phyloP scores from a whole-genome alignment of 2,888 invertebrate genomes.

The Autographa gamma region DNA sequence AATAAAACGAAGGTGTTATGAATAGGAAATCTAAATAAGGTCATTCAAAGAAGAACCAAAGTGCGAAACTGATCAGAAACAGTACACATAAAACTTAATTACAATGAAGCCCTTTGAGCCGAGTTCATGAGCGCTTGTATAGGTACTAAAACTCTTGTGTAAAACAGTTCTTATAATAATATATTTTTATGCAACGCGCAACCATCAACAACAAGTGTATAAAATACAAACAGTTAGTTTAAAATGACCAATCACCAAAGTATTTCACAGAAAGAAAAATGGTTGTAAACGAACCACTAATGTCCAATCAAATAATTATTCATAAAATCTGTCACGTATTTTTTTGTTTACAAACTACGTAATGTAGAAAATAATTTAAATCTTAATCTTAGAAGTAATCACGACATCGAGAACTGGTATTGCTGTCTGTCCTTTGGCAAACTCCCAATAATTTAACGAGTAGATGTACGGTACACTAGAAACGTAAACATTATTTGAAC shows the following conservation, averaged over 20 bases:
- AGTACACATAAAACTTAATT: too few species aligned
- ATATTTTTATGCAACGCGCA: background rate
- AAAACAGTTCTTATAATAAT: too few species aligned
- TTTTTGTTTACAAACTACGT: conserved; percentile 29
- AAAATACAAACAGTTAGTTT: conserved; percentile 8
- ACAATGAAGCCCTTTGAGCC: too few species aligned
- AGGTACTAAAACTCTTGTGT: too few species aligned
- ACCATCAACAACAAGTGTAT: background rate
- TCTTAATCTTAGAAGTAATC: conserved; percentile 23
- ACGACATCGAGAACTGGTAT: conserved; percentile 20
- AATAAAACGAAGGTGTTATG: too few species aligned
- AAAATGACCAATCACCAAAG: conserved; percentile 8
- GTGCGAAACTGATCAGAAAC: too few species aligned
- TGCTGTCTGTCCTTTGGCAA: conserved; percentile 37
- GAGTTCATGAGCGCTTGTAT: too few species aligned
- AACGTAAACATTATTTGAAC: conserved; percentile 35
- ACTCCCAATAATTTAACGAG: conserved; percentile 31
- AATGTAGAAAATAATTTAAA: conserved; percentile 17
- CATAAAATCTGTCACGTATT: conserved; percentile 15
- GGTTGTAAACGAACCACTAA: conserved; percentile 6
- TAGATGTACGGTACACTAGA: conserved; percentile 16
- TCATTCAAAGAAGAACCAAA: too few species aligned
- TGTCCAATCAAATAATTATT: conserved; percentile 23
- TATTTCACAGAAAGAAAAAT: conserved; percentile 11
- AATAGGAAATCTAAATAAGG: too few species aligned